These are phyloP conservation scores for Diachasma alloeum DNA, from an alignment of 1,140 invertebrate genomes.

Conservation along the genomic window DNA sequence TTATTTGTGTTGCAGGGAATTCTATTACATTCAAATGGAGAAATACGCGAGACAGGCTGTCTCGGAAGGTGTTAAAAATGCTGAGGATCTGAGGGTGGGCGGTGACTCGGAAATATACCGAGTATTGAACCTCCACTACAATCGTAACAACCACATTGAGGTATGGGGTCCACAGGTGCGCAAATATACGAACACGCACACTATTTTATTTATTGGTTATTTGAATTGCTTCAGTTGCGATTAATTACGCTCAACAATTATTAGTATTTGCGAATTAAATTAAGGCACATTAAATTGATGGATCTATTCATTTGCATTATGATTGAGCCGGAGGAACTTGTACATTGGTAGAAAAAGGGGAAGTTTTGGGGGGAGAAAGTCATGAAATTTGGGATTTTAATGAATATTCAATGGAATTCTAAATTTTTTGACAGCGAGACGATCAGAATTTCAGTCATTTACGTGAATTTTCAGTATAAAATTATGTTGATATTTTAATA, in stretches of 20 bases:
- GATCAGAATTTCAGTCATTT: no score
- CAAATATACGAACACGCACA: conserved; percentile 60
- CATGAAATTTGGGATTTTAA: no score
- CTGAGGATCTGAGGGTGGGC: conserved; percentile 92
- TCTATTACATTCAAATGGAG: conserved; percentile 99
- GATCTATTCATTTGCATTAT: no score
- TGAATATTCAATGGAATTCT: no score
- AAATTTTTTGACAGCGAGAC: no score
- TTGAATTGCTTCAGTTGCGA: not conserved
- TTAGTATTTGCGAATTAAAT: not conserved
- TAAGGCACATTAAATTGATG: no score
- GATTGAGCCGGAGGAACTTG: no score
- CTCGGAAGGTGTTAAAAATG: conserved; percentile 92
- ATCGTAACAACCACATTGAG: conserved; percentile 99
- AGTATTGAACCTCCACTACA: conserved; percentile 98
- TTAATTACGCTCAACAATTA: not conserved
- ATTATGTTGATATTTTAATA: no score
- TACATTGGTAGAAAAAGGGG: no score
- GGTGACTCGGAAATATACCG: conserved; percentile 97
- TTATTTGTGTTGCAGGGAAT: conserved; percentile 84
- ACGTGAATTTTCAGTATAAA: no score
- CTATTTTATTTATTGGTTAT: conserved; percentile 44
- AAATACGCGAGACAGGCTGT: conserved; percentile 98
- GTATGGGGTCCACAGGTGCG: conserved; percentile 78
- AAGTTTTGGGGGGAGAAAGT: no score